phyloP scores from a whole-genome alignment of 2,888 invertebrate species.

The Agrotis segetum region DNA sequence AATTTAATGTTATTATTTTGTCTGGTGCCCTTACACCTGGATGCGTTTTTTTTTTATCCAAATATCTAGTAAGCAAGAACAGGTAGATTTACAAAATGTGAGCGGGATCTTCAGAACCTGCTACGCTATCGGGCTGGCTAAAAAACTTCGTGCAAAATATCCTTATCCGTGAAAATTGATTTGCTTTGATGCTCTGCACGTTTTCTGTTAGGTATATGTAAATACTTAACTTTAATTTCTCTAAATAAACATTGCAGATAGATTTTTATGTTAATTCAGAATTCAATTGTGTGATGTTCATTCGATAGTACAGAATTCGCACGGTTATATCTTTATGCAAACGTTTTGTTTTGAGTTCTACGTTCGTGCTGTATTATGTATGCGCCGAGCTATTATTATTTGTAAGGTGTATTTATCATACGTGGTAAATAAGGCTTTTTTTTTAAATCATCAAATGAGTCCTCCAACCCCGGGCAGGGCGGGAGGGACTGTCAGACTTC shows the following conservation, averaged over 20 bases:
- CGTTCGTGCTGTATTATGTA: not conserved
- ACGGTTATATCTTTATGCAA: conserved; percentile 32
- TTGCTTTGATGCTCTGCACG: conserved; percentile 7
- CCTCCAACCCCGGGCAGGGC: too few species aligned
- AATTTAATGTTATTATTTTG: too few species aligned
- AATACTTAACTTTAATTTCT: conserved; percentile 20
- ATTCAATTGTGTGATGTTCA: conserved; percentile 45
- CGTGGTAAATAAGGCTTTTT: too few species aligned
- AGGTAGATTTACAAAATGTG: too few species aligned
- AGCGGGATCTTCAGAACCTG: too few species aligned
- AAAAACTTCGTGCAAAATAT: too few species aligned
- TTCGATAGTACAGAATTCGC: conserved; percentile 40
- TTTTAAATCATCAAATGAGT: too few species aligned
- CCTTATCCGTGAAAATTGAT: not conserved
- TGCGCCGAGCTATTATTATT: not conserved
- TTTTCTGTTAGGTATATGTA: conserved; percentile 11
- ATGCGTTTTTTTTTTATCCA: too few species aligned
- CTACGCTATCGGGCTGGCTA: too few species aligned
- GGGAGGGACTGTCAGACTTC: too few species aligned
- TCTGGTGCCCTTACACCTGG: too few species aligned
- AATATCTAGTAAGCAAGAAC: too few species aligned
- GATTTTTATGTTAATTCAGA: conserved; percentile 52
- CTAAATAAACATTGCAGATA: conserved; percentile 39
- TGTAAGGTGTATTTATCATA: conserved; percentile 4
- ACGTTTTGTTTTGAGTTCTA: conserved; percentile 39